Evolutionary conservation across 2,113 vertebrate species (phyloP).

Genomic region (Urocolius indicus): DNA sequence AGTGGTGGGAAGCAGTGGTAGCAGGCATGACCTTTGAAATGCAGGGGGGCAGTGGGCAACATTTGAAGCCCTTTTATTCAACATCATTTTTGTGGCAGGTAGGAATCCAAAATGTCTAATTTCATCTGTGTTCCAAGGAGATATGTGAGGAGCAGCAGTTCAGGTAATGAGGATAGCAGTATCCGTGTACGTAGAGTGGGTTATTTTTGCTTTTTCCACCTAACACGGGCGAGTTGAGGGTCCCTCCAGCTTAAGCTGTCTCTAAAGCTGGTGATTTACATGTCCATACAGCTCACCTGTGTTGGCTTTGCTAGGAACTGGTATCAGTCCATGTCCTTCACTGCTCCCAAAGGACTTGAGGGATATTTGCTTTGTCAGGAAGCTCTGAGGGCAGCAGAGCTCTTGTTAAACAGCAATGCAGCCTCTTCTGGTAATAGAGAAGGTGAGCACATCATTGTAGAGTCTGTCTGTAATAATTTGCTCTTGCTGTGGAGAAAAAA

Average conservation of each 20-base stretch:
- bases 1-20: neutral
- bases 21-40: neutral
- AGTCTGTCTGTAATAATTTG: neutral
- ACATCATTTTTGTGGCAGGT: neutral
- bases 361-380: neutral
- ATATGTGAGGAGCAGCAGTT: neutral
- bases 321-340: neutral
- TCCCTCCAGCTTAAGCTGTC: neutral
- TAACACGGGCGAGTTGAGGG: neutral
- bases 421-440: neutral
- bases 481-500: neutral
- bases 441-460: fast-evolving
- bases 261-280: neutral
- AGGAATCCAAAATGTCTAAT: neutral
- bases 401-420: neutral
- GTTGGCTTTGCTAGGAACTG: neutral
- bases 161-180: neutral
- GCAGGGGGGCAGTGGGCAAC: neutral
- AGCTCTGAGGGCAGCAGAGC: neutral
- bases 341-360: fast-evolving
- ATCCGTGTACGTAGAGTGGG: too few relatives aligned
- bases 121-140: neutral
- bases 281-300: neutral
- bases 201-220: neutral
- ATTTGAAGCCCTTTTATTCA: neutral